Conservation (phyloP, 2,888 invertebrate species). For the Cephus nigrinus region DNA sequence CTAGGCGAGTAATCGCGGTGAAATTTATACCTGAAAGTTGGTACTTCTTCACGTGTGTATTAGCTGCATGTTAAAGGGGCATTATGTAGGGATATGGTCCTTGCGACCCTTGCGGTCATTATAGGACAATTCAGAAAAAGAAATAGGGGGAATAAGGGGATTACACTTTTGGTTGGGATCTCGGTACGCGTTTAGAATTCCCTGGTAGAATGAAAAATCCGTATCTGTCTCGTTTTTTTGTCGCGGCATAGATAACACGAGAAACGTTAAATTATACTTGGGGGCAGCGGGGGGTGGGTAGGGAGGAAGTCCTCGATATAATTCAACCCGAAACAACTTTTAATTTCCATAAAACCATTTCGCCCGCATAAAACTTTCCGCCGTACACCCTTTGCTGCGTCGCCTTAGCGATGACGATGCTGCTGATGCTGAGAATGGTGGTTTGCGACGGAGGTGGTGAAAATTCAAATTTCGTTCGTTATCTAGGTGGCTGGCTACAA, state of each 20-base stretch:
- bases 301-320: constrained; percentile 27
- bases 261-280: constrained; percentile 27
- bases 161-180: neutral
- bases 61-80: neutral
- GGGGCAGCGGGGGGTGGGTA: neutral
- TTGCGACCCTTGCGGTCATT: neutral
- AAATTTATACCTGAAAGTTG: neutral
- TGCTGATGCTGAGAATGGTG: neutral
- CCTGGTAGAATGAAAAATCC: neutral
- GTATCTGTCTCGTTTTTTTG: neutral
- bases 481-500: constrained; percentile 40
- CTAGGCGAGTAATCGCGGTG: neutral
- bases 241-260: neutral
- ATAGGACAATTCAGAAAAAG: neutral
- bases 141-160: neutral
- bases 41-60: neutral
- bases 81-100: neutral
- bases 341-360: constrained; percentile 57
- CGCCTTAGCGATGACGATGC: neutral
- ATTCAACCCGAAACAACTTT: constrained; percentile 50
- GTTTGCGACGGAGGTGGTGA: constrained; percentile 22
- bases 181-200: neutral
- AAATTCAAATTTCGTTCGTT: constrained; percentile 50
- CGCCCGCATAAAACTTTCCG: constrained; percentile 34
- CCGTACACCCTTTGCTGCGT: constrained; percentile 12